Percentiles rank a stretch among this genome's conserved stretches.
These are phyloP conservation scores for Vulpes ferrilata DNA, from an alignment of 2,113 vertebrate species.

Conservation along the genomic window DNA sequence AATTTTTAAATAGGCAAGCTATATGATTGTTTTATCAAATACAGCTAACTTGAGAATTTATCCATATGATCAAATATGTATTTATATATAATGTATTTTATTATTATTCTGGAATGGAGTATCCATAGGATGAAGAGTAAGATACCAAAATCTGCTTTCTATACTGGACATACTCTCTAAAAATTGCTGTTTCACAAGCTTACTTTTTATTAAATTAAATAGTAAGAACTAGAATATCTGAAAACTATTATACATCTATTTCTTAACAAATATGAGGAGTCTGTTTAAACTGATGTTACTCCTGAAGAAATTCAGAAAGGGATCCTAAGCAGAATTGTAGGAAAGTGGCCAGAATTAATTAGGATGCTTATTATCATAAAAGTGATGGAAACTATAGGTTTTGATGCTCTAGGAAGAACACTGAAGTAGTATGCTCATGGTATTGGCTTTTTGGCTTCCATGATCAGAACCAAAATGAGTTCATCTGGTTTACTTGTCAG, in stretches of 20 bases:
- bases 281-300: background rate
- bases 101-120: slow-evolving; percentile 9
- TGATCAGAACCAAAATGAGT: background rate
- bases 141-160: background rate
- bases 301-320: slow-evolving; percentile 18
- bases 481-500: background rate
- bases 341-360: background rate
- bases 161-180: background rate
- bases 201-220: slow-evolving; percentile 47
- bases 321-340: background rate
- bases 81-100: background rate
- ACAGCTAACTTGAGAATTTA: slow-evolving; percentile 14
- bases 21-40: background rate
- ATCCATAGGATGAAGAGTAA: slow-evolving; percentile 15
- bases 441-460: background rate
- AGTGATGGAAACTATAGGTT: background rate
- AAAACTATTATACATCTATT: slow-evolving; percentile 17
- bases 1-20: background rate
- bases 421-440: background rate
- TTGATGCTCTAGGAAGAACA: background rate
- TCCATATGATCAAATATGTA: background rate
- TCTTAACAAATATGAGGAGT: slow-evolving; percentile 25
- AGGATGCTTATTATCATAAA: background rate
- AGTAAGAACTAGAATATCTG: slow-evolving; percentile 28
- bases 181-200: slow-evolving; percentile 5